These are phyloP conservation scores for Hecatera dysodea DNA, from an alignment of 2,888 invertebrate species.

Conservation along the genomic window DNA sequence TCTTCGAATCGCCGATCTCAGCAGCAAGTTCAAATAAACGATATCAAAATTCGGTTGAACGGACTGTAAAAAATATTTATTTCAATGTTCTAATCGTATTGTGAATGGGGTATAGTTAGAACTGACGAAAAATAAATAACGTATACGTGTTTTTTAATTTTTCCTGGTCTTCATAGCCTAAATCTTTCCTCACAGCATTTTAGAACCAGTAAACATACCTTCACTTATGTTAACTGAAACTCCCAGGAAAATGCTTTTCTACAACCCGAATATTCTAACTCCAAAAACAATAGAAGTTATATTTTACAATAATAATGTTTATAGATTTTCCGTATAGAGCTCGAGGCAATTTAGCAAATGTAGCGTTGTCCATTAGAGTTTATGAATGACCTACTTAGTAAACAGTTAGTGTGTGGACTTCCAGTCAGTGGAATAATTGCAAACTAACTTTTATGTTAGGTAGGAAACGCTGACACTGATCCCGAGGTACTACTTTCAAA, in stretches of 20 bases:
- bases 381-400: constrained; percentile 53
- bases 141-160: too few species aligned
- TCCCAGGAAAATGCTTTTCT: background rate
- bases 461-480: background rate
- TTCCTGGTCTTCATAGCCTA: too few species aligned
- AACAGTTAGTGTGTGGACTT: constrained; percentile 15
- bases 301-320: constrained; percentile 17
- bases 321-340: constrained; percentile 23
- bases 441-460: constrained; percentile 24
- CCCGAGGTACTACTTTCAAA: background rate
- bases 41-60: too few species aligned
- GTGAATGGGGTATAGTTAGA: too few species aligned
- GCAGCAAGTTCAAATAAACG: too few species aligned
- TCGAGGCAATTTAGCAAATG: constrained; percentile 50
- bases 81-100: too few species aligned
- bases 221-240: background rate
- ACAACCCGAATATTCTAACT: background rate
- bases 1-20: too few species aligned
- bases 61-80: too few species aligned
- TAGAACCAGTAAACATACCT: background rate
- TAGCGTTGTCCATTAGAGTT: constrained; percentile 39
- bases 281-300: background rate
- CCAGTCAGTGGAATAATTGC: constrained; percentile 18
- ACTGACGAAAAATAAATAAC: too few species aligned
- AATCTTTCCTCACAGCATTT: background rate